Evolutionary conservation across 2,797 vertebrate species (phyloP).

Genomic region (Lophotriccus pileatus): DNA sequence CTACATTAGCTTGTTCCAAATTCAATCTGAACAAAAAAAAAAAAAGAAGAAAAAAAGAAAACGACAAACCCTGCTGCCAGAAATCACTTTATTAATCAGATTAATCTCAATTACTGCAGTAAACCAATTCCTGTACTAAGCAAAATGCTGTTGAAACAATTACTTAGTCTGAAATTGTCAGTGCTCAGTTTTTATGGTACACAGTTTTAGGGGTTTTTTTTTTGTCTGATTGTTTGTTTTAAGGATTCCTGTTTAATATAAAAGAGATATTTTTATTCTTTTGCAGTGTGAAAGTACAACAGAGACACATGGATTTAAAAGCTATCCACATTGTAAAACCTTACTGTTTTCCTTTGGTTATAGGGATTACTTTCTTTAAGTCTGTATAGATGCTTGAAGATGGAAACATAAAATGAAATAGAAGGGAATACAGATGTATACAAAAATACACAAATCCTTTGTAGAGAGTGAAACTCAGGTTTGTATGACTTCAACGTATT

Average conservation of each 20-base stretch:
- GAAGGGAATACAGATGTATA: background rate
- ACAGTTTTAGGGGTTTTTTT: background rate
- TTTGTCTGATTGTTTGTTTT: background rate
- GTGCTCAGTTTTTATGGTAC: background rate
- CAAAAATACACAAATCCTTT: background rate
- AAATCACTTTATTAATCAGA: background rate
- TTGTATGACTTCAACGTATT: background rate
- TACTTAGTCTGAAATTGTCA: background rate
- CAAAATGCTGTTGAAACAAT: background rate
- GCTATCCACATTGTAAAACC: background rate
- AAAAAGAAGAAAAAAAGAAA: background rate
- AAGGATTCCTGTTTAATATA: background rate
- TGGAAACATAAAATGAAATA: background rate
- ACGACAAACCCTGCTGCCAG: background rate
- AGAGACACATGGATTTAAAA: background rate
- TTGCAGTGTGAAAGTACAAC: background rate
- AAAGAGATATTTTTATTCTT: background rate
- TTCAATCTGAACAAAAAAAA: background rate
- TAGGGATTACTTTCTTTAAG: background rate
- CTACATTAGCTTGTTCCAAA: constrained; percentile 19
- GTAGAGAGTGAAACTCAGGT: background rate
- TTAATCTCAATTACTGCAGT: background rate
- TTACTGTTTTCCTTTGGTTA: background rate
- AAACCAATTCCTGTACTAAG: background rate
- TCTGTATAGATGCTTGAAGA: background rate